Percentiles rank a stretch among this genome's conserved stretches.
These are phyloP conservation scores for Ferrisia virgata DNA, from an alignment of 2,888 invertebrate species.

Conservation along the genomic window DNA sequence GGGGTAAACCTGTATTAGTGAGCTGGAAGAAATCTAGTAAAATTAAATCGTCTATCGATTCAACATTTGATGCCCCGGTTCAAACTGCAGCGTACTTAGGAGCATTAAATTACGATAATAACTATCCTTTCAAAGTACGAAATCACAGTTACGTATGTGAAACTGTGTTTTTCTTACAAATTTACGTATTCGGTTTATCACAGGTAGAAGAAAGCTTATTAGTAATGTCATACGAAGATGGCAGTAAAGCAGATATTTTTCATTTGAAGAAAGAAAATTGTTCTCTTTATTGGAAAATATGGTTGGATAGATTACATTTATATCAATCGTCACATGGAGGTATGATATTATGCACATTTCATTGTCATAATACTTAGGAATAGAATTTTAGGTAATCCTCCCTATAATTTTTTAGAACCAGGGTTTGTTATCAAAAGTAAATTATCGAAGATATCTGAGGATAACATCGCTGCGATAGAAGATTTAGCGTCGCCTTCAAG, in stretches of 20 bases:
- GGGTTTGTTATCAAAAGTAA: neutral
- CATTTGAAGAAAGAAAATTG: constrained; percentile 59
- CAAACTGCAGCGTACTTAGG: constrained; percentile 75
- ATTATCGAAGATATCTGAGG: too few species aligned
- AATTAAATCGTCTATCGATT: constrained; percentile 60
- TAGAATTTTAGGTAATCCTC: neutral
- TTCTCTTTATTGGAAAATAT: constrained; percentile 66
- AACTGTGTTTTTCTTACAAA: neutral
- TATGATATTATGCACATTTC: neutral
- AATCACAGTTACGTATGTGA: neutral
- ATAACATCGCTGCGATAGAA: too few species aligned
- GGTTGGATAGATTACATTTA: constrained; percentile 63
- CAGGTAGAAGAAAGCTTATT: constrained; percentile 63
- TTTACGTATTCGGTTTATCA: too few species aligned
- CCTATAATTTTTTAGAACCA: neutral
- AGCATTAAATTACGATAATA: constrained; percentile 66
- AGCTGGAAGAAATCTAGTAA: constrained; percentile 79
- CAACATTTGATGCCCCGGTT: constrained; percentile 71
- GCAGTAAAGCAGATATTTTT: constrained; percentile 65
- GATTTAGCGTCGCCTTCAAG: too few species aligned
- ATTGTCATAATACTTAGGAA: neutral
- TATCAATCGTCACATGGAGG: constrained; percentile 52
- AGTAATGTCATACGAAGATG: constrained; percentile 69
- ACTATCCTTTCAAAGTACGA: constrained; percentile 60
- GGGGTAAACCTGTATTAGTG: constrained; percentile 65